Base-by-base conservation (phyloP, 1,140 invertebrate species). In the Pectinophora gossypiella region DNA sequence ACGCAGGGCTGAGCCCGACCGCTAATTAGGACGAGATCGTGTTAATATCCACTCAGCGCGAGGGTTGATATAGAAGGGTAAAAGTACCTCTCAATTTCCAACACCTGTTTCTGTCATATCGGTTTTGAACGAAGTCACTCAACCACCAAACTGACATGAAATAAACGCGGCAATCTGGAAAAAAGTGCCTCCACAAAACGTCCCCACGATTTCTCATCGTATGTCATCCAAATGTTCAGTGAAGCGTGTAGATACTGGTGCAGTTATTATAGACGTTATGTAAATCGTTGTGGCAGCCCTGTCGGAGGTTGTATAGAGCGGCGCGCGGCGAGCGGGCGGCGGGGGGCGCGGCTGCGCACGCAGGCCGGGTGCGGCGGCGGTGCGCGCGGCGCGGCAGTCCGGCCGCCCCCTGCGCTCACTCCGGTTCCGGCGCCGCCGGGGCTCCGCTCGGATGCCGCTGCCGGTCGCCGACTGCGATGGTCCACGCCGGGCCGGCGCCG, bases 401-500 rank as follows among this genome's bases (percentile, higher is more conserved):
- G 68, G 76, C 69, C 72, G 72, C 74, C 68, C 76, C 68, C 73
- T 68, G 76, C 74, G 70, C 72, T 72, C 70, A 70, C 72, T 61
- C 72, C 73, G 73, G 78, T 73, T 72, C 69, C 79, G 72, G 76
- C 79, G 73, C 66, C 64, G 71, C 72, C 81, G 76, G 62, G 76
- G 73, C 67, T 59, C 71, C 69, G 73, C 70, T 78, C 77, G 76
- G 76, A 80, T 77, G 80, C 74, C 80, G 77, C 73, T 77, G 74
- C 80, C 80, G 83, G 84, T 73, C 76, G 72, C 79, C 82, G 79
- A 76, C 70, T 87, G 84, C 86, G 68, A 87, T 87, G 84, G 79
- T 85, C 77, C 82, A 85, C 76, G 76, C 82, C 79, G 77, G 79
- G 76, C 82, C 78, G 76, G 75, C 73, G 78, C 76, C 75, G 74